phyloP scores from a whole-genome alignment of 2,113 vertebrate genomes.

The Microtus ochrogaster region DNA sequence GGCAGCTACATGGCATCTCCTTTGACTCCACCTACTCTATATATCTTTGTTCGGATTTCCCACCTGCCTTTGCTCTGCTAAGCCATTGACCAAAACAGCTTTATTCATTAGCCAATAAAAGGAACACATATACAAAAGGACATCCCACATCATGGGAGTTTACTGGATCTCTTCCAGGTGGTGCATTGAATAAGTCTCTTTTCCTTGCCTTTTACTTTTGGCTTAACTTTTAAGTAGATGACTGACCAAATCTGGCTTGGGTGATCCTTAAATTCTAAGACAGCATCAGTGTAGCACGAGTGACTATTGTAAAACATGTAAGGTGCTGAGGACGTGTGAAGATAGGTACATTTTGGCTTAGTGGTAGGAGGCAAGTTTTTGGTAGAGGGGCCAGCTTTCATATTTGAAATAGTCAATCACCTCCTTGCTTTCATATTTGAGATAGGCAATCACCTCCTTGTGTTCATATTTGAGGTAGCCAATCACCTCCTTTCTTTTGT shows the following conservation, averaged over 20 bases:
- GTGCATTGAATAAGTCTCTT: background rate
- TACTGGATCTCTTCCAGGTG: background rate
- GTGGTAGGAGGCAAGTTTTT: slow-evolving; percentile 11
- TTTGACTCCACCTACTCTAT: too few species aligned
- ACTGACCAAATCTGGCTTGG: background rate
- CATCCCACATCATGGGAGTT: too few species aligned
- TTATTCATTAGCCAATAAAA: too few species aligned
- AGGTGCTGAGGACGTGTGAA: background rate
- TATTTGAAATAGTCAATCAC: slow-evolving; percentile 8
- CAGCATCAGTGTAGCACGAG: background rate
- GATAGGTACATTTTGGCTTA: slow-evolving; percentile 34
- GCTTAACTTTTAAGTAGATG: background rate
- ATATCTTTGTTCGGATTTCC: too few species aligned
- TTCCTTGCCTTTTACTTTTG: background rate
- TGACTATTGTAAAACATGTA: background rate
- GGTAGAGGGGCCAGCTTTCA: background rate
- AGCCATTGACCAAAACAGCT: too few species aligned
- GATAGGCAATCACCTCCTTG: too few species aligned
- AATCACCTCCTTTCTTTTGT: too few species aligned
- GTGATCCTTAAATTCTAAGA: background rate
- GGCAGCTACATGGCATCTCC: too few species aligned
- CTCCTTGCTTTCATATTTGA: background rate
- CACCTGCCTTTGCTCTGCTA: too few species aligned
- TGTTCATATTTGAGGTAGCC: too few species aligned
- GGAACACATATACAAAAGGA: too few species aligned